Evolutionary conservation across 2,888 invertebrate species (phyloP).

Genomic region (Sinodicranocentrus sp.): DNA sequence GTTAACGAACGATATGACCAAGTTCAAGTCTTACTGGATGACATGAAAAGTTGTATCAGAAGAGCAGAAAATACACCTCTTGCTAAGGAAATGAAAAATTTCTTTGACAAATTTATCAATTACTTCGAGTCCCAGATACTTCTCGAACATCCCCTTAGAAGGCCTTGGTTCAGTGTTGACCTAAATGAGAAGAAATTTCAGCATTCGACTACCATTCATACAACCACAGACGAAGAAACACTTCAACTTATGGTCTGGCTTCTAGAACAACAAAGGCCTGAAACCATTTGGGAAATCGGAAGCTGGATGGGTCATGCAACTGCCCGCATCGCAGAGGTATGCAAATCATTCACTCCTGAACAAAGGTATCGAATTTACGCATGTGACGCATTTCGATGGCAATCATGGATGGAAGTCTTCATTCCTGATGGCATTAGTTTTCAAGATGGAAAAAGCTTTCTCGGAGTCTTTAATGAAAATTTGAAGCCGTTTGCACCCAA

Average conservation of each 20-base stretch:
- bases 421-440: neutral
- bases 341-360: neutral
- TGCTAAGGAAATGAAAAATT: slow-evolving; percentile 18
- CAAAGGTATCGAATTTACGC: slow-evolving; percentile 51
- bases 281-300: slow-evolving; percentile 69
- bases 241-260: slow-evolving; percentile 63
- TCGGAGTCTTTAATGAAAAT: slow-evolving; percentile 34
- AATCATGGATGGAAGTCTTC: slow-evolving; percentile 62
- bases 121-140: slow-evolving; percentile 57
- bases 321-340: slow-evolving; percentile 26
- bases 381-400: slow-evolving; percentile 69
- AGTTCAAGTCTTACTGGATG: neutral
- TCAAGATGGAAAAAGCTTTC: slow-evolving; percentile 47
- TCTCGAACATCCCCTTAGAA: slow-evolving; percentile 42
- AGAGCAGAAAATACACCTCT: slow-evolving; percentile 10
- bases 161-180: slow-evolving; percentile 55
- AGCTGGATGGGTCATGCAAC: slow-evolving; percentile 69
- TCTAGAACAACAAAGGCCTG: slow-evolving; percentile 33
- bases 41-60: neutral
- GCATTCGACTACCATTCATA: slow-evolving; percentile 57
- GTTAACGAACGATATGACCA: slow-evolving; percentile 53
- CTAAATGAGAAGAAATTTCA: slow-evolving; percentile 3
- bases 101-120: slow-evolving; percentile 35
- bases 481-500: neutral
- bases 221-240: slow-evolving; percentile 66